Conservation (phyloP, 2,113 vertebrate species). For the Coturnix japonica region DNA sequence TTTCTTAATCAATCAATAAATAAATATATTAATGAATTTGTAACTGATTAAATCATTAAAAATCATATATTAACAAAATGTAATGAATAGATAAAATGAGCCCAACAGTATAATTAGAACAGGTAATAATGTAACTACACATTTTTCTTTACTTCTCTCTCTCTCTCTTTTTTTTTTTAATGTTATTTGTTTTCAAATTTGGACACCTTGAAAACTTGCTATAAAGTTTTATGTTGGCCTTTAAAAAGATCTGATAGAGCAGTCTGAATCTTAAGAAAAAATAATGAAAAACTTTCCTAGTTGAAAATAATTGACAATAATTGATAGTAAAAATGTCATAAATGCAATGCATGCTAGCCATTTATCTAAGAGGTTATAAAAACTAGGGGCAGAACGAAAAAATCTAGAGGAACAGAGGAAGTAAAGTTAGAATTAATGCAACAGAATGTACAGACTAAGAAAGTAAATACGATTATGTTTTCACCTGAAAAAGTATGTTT, state of each 20-base stretch:
- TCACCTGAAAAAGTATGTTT: not conserved
- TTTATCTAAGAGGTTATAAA: not conserved
- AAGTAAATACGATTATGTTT: not conserved
- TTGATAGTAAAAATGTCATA: not conserved
- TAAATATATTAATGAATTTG: not conserved
- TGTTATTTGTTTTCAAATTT: not conserved
- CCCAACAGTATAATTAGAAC: not conserved
- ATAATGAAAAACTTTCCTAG: not conserved
- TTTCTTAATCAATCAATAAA: not conserved
- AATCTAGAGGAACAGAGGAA: not conserved
- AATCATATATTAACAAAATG: not conserved
- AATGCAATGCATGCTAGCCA: not conserved
- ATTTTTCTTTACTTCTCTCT: not conserved
- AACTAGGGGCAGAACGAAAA: not conserved
- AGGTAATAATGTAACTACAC: not conserved
- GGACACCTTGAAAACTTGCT: not conserved
- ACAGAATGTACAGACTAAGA: not conserved
- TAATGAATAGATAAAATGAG: not conserved
- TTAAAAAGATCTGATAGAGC: not conserved
- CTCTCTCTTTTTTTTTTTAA: not conserved
- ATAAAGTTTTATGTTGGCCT: not conserved
- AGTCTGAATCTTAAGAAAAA: not conserved
- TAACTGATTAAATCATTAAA: not conserved
- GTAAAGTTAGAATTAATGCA: not conserved
- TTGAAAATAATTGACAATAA: not conserved